Evolutionary conservation across 2,888 invertebrate species (phyloP).

Genomic region (Eupithecia vulgata): DNA sequence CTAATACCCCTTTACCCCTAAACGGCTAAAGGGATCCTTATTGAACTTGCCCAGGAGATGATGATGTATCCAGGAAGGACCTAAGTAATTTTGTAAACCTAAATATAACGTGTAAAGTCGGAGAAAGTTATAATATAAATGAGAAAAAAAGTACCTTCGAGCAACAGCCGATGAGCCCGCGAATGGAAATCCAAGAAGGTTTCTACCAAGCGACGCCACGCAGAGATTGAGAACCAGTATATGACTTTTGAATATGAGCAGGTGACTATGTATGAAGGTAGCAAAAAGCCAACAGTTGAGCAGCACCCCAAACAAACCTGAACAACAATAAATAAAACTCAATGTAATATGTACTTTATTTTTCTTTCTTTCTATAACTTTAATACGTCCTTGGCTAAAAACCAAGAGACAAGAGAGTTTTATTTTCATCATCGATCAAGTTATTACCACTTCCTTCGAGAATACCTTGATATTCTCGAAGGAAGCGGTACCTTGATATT

Average conservation of each 20-base stretch:
- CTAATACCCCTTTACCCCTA: too few species aligned
- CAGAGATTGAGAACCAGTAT: slow-evolving; percentile 82
- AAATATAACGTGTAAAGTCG: too few species aligned
- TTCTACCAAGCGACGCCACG: slow-evolving; percentile 79
- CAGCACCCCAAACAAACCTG: slow-evolving; percentile 83
- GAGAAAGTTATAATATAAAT: background rate
- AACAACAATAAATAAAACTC: slow-evolving; percentile 43
- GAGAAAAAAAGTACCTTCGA: slow-evolving; percentile 66
- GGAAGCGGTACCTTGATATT: too few species aligned
- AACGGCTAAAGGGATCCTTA: too few species aligned
- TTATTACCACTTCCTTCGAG: background rate
- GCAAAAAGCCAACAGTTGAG: slow-evolving; percentile 83
- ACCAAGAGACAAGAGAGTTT: background rate
- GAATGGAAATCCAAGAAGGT: slow-evolving; percentile 82
- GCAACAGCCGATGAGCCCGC: slow-evolving; percentile 80
- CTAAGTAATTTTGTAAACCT: background rate
- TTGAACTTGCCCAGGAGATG: background rate
- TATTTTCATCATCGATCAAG: background rate
- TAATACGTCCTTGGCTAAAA: background rate
- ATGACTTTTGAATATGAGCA: slow-evolving; percentile 80
- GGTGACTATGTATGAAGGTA: slow-evolving; percentile 82
- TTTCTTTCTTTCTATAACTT: background rate
- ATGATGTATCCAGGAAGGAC: background rate
- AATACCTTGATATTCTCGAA: background rate
- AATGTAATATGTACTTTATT: background rate